Base-by-base conservation (phyloP, 2,888 invertebrate genomes). In the Eremobia ochroleuca region DNA sequence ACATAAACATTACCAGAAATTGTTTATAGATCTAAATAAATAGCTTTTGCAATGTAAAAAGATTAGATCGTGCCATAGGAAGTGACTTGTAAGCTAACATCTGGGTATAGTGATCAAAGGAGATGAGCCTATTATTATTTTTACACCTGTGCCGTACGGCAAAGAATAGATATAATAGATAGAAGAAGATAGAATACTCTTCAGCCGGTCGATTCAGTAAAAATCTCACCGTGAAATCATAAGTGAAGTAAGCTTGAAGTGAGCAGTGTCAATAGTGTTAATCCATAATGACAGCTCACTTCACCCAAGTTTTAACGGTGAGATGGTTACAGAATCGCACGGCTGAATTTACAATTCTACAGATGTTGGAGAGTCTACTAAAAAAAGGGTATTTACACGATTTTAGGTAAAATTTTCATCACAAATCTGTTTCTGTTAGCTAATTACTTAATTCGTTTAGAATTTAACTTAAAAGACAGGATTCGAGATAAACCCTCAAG, bases 91-190 rank as follows among this genome's bases (percentile, higher is more conserved):
- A 58, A 37, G 67, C 52, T 83, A 31, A 58, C 81, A 78, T 79
- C 77, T 79, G 75, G 68, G 34, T n/a, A 25, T 28, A 6, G 37
- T 61, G 85, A 81, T 83, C 85, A 85, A 87, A 81, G 71, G 62
- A 65, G 64, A 40, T 0, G 15, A 52, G 13, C 2, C 43, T 83
- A 64, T 66, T 81, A 77, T 78, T 71, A 73, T 71, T 68, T 13
- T 11, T 55, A 52, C 69, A 75, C 77, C 76, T 71, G 77, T 76
- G 25, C 28, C n/a, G 28, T 64, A 40, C 15, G 65, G 2, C 11
- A 49, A 25, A 28, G 6, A 11, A 28, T 65, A 28, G 15, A 15
- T 43, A 4, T 43, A 43, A 58, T 25, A 6, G 58, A 64, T 15
- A 37, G n/a, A 62, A 25, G 15, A 37, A 28, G 65, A 43, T 43